phyloP scores from a whole-genome alignment of 2,113 vertebrate species.

The Phrynosoma blainvillii region DNA sequence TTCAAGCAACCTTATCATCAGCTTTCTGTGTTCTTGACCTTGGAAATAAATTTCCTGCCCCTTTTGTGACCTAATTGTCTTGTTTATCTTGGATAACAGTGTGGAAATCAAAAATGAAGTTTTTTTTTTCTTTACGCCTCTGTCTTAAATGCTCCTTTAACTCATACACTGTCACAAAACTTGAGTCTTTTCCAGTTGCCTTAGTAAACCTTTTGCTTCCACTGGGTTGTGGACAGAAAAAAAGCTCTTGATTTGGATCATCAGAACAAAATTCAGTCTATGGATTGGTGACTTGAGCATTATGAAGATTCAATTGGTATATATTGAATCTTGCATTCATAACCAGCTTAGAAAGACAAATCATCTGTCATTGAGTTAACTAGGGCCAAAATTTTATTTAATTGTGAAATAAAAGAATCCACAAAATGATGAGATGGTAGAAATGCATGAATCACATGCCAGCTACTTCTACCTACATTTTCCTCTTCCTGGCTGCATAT shows the following conservation, averaged over 20 bases:
- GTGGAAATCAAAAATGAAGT: conserved; percentile 51
- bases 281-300: not conserved
- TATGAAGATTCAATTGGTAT: not conserved
- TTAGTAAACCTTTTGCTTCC: not conserved
- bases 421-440: no score
- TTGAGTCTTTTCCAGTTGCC: conserved; percentile 8
- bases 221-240: conserved; percentile 1
- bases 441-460: no score
- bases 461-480: no score
- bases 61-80: conserved; percentile 29
- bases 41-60: conserved; percentile 43
- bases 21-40: conserved; percentile 39
- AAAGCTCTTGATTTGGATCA: not conserved
- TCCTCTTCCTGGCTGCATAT: no score
- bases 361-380: no score
- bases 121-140: conserved; percentile 40
- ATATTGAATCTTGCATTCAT: no score
- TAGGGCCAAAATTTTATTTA: no score
- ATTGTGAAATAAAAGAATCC: no score
- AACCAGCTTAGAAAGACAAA: no score
- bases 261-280: not conserved
- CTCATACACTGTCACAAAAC: not conserved
- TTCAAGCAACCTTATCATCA: conserved; percentile 41
- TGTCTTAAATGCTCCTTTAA: conserved; percentile 42
- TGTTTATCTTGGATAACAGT: conserved; percentile 57